Evolutionary conservation across 2,888 invertebrate species (phyloP).

Genomic region (Odontocerum albicorne): DNA sequence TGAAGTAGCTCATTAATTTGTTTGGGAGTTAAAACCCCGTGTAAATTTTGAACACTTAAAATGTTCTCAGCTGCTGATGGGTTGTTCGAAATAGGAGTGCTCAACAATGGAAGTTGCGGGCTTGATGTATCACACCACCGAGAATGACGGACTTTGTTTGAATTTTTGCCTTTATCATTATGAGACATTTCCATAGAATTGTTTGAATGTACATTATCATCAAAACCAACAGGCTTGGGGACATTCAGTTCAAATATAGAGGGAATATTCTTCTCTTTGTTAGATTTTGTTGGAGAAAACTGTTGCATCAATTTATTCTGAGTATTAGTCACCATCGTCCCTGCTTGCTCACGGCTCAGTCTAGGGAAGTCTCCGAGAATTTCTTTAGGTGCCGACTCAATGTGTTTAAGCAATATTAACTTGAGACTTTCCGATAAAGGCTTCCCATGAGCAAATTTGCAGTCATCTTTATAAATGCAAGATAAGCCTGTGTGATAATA

Average conservation of each 20-base stretch:
- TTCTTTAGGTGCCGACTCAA: conserved; percentile 89
- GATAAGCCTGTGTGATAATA: conserved; percentile 92
- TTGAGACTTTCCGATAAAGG: conserved; percentile 80
- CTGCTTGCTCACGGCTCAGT: conserved; percentile 75
- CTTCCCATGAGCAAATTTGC: conserved; percentile 91
- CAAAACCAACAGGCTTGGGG: conserved; percentile 47
- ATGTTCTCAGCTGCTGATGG: conserved; percentile 45
- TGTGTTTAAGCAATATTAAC: conserved; percentile 68
- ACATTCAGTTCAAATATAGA: conserved; percentile 55
- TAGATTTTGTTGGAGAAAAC: conserved; percentile 40
- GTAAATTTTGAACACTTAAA: conserved; percentile 60
- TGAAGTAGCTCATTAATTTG: conserved; percentile 62
- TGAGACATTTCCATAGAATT: conserved; percentile 32
- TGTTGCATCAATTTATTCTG: conserved; percentile 53
- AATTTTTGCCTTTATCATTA: conserved; percentile 47
- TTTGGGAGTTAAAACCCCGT: conserved; percentile 57
- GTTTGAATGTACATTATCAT: conserved; percentile 38
- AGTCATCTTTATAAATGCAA: conserved; percentile 80
- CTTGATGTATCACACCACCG: conserved; percentile 55
- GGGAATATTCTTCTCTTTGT: conserved; percentile 48
- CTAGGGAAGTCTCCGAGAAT: conserved; percentile 89
- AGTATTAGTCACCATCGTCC: conserved; percentile 57
- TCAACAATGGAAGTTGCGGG: conserved; percentile 31
- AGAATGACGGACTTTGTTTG: conserved; percentile 54
- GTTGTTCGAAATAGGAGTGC: conserved; percentile 9